Conservation (phyloP, 2,797 vertebrate species). For the Babyrousa celebensis region DNA sequence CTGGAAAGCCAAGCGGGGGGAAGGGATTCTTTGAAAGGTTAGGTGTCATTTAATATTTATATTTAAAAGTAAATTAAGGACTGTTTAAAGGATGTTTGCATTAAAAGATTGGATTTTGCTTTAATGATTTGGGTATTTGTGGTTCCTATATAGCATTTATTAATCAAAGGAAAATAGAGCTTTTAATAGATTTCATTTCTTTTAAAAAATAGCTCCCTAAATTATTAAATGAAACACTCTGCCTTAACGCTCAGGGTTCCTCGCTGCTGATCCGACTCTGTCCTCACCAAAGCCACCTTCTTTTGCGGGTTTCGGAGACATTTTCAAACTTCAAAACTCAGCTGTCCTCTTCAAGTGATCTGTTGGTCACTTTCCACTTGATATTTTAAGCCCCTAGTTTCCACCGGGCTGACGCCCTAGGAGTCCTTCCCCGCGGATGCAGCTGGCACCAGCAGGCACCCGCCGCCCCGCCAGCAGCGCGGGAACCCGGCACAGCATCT, state of each 20-base stretch:
- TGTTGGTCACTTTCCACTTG: too few relatives aligned
- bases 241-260: fast-evolving
- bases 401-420: background rate
- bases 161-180: slow-evolving; percentile 76
- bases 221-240: slow-evolving; percentile 67
- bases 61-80: slow-evolving; percentile 79
- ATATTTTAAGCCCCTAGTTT: background rate
- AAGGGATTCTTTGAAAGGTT: background rate
- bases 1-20: too few relatives aligned
- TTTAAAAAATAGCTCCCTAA: slow-evolving; percentile 51
- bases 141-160: slow-evolving; percentile 64
- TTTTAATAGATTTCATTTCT: slow-evolving; percentile 79
- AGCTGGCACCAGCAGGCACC: fast-evolving
- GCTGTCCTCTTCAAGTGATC: fast-evolving
- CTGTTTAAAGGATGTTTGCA: slow-evolving; percentile 78
- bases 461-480: background rate
- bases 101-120: slow-evolving; percentile 79
- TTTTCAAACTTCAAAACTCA: background rate
- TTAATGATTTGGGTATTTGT: slow-evolving; percentile 85
- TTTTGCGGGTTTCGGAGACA: background rate
- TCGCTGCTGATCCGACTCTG: background rate
- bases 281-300: too few relatives aligned
- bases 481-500: fast-evolving
- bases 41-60: slow-evolving; percentile 64
- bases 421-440: background rate